Percentiles rank a stretch among this genome's conserved stretches.
Conservation (phyloP, 1,140 invertebrate genomes). For the Sipha flava region DNA sequence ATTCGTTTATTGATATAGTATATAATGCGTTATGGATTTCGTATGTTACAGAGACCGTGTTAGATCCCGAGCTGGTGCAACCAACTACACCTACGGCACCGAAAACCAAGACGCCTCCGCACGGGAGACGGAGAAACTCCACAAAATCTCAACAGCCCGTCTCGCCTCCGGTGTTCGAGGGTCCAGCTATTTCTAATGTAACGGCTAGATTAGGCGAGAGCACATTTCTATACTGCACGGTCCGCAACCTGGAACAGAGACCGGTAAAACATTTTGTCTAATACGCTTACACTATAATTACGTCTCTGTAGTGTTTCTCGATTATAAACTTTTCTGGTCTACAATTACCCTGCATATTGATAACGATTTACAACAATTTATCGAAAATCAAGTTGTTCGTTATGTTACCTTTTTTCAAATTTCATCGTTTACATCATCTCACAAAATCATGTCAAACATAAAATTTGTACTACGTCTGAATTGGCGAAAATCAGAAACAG, state of each 20-base stretch:
- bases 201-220: constrained; percentile 73
- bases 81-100: background rate
- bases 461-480: too few species aligned
- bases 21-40: too few species aligned
- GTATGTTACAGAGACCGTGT: background rate
- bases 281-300: too few species aligned
- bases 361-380: background rate
- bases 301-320: too few species aligned
- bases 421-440: too few species aligned
- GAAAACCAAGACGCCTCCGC: constrained; percentile 1
- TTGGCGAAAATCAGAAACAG: too few species aligned
- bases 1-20: too few species aligned
- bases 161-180: constrained; percentile 44
- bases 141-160: background rate
- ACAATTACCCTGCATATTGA: background rate
- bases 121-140: background rate
- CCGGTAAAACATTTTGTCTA: too few species aligned
- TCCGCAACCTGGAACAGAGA: constrained; percentile 55
- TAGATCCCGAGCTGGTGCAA: constrained; percentile 10
- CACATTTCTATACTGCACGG: constrained; percentile 70
- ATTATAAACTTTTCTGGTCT: too few species aligned
- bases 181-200: constrained; percentile 63
- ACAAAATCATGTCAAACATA: too few species aligned
- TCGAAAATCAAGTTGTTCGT: too few species aligned
- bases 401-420: background rate